A percentile compares a stretch with the other conserved stretches of the same genome.
Evolutionary conservation across 2,113 vertebrate genomes (phyloP).

Genomic region (Tetrao urogallus): DNA sequence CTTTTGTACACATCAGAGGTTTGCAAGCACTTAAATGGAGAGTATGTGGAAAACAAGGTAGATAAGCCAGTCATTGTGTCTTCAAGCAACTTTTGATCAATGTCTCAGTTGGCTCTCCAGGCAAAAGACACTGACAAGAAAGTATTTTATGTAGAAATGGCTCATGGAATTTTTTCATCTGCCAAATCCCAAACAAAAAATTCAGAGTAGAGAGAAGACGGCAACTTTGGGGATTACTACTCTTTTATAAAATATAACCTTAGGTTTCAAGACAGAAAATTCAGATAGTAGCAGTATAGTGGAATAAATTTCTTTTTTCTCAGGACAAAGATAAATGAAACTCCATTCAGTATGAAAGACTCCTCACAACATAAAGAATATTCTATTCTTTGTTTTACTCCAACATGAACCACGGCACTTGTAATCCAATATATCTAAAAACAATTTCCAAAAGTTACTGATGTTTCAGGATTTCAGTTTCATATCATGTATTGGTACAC

Average conservation of each 20-base stretch:
- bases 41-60: background rate
- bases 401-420: background rate
- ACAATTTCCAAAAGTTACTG: background rate
- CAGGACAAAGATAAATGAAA: background rate
- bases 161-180: background rate
- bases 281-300: background rate
- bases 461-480: background rate
- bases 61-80: background rate
- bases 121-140: background rate
- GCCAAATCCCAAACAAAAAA: background rate
- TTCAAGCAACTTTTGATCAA: fast-evolving
- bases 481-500: background rate
- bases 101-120: background rate
- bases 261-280: background rate
- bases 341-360: background rate
- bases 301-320: background rate
- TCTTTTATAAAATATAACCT: background rate
- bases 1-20: background rate
- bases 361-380: background rate
- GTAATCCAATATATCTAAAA: background rate
- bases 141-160: background rate
- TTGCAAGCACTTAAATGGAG: background rate
- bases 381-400: background rate
- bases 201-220: background rate
- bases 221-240: background rate